Evolutionary conservation across 2,113 vertebrate genomes (phyloP).

Genomic region (Alethe diademata): DNA sequence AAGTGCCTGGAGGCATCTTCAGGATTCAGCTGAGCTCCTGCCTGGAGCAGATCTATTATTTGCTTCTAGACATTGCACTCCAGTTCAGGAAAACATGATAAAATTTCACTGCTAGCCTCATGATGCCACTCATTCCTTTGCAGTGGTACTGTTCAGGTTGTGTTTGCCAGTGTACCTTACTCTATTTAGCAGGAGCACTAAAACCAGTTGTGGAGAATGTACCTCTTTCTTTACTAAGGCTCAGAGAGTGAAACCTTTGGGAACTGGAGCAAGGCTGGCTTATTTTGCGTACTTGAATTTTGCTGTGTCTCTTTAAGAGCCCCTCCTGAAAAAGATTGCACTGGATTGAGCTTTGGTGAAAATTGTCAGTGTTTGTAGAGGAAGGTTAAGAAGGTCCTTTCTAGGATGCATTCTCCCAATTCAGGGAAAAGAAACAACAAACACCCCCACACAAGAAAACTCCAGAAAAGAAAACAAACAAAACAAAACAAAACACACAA

Average conservation of each 20-base stretch:
- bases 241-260: not conserved
- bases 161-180: accelerated
- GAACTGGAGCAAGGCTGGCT: not conserved
- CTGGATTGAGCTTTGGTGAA: not conserved
- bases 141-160: not conserved
- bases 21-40: not conserved
- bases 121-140: not conserved
- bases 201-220: not conserved
- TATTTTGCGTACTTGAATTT: not conserved
- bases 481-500: not conserved
- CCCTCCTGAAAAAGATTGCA: not conserved
- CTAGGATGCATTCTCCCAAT: not conserved
- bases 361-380: not conserved
- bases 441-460: not conserved
- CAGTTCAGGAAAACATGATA: not conserved
- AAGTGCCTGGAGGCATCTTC: not conserved
- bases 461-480: not conserved
- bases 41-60: not conserved
- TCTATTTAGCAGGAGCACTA: not conserved
- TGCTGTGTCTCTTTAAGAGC: not conserved
- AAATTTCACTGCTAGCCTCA: not conserved
- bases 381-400: not conserved
- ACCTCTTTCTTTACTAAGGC: not conserved
- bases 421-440: not conserved
- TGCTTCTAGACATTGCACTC: not conserved